Evolutionary conservation across 2,113 vertebrate species (phyloP).

Genomic region (Mionectes macconnelli): DNA sequence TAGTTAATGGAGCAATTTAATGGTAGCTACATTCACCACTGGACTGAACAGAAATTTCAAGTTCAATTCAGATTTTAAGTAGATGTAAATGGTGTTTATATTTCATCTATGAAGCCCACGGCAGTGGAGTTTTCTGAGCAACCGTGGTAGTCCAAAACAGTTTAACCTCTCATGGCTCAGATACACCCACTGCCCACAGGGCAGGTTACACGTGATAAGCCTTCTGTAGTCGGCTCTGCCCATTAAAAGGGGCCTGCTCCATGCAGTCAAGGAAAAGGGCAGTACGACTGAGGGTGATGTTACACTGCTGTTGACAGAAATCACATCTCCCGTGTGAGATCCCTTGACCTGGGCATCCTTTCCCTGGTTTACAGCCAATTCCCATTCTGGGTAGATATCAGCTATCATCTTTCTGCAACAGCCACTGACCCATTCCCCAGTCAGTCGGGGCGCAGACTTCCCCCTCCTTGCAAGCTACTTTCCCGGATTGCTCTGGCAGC

Average conservation of each 20-base stretch:
- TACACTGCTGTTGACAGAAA: neutral
- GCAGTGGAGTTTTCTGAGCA: neutral
- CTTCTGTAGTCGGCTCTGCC: neutral
- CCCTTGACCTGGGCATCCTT: neutral
- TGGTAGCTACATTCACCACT: neutral
- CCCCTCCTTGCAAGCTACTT: neutral
- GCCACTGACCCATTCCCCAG: too few relatives aligned
- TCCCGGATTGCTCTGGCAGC: neutral
- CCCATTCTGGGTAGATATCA: neutral
- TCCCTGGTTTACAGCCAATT: neutral
- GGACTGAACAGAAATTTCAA: conserved; percentile 44
- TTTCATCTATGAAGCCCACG: neutral
- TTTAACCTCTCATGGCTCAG: neutral
- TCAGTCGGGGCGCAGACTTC: accelerated
- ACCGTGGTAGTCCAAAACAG: neutral
- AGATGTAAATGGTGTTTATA: conserved; percentile 29
- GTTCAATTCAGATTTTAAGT: conserved; percentile 37
- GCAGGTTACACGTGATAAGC: neutral
- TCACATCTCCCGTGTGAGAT: neutral
- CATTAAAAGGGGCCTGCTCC: neutral
- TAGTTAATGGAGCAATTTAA: conserved; percentile 52
- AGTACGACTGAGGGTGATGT: neutral
- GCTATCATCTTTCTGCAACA: neutral
- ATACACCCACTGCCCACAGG: neutral
- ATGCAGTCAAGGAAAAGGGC: accelerated